phyloP scores from a whole-genome alignment of 2,113 vertebrate genomes.

The Natator depressus region DNA sequence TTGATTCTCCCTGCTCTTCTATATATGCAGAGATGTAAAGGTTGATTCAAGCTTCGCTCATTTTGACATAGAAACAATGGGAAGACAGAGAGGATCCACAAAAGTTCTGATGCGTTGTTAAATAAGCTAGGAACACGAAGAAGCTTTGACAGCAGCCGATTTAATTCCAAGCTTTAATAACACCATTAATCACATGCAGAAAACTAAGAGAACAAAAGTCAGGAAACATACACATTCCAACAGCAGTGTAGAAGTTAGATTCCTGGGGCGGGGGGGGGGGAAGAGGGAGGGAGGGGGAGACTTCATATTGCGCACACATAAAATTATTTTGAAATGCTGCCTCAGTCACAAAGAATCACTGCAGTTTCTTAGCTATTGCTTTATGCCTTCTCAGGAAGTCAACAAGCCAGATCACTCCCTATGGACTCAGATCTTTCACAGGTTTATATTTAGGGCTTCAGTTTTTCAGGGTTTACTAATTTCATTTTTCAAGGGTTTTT shows the following conservation, averaged over 20 bases:
- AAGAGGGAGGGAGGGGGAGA: not conserved
- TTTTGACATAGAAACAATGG: conserved; percentile 8
- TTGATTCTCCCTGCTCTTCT: not conserved
- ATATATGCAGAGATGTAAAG: not conserved
- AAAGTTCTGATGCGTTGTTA: conserved; percentile 31
- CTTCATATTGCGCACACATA: not conserved
- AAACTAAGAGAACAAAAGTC: conserved; percentile 46
- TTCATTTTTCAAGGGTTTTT: not conserved
- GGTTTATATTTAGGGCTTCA: not conserved
- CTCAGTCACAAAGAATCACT: not conserved
- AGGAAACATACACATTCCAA: conserved; percentile 26
- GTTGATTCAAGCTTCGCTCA: conserved; percentile 11
- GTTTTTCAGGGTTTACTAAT: not conserved
- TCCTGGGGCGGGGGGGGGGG: no score
- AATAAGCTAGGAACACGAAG: conserved; percentile 37
- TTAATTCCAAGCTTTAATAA: conserved; percentile 32
- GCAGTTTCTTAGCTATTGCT: not conserved
- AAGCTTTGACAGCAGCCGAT: conserved; percentile 45
- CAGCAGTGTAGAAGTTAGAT: not conserved
- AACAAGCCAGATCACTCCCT: not conserved
- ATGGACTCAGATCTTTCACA: not conserved
- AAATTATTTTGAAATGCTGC: not conserved
- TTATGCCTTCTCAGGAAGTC: not conserved
- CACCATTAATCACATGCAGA: conserved; percentile 41
- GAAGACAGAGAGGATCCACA: conserved; percentile 35